Base-by-base conservation (phyloP, 2,797 vertebrate genomes). In the Aldrovandia affinis region DNA sequence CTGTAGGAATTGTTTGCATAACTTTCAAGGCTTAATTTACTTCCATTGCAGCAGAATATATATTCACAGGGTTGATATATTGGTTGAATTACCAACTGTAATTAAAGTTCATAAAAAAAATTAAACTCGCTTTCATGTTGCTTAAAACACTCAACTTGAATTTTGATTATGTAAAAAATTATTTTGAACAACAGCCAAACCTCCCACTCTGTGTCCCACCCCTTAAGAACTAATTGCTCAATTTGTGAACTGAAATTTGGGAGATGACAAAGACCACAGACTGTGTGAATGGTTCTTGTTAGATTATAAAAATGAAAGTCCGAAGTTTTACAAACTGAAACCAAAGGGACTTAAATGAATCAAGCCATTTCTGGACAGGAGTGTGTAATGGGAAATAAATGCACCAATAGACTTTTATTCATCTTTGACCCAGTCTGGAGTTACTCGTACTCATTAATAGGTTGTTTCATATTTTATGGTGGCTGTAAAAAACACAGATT, bases 151-250 rank as follows among this genome's bases (percentile, higher is more conserved):
- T 22, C 22, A 36, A 83, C 30, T 63, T 57, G 81, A 83, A 83
- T 85, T 82, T n/a, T 78, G 81, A 86, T 83, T 79, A 75, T 20
- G 39, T 73, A 55, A 85, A 85, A 65, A 83, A 25, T 59, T 22
- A 28, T 78, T 54, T 36, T 59, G 55, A 80, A 61, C 54, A 22
- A 18, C 50, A 14, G 85, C 83, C 83, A 80, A n/a, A 55, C 54
- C 39, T 81, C 50, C 79, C 39, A 22, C 30, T 70, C 59, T 39
- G 22, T 84, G 59, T 83, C 44, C 55, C 68, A 82, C 55, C 57
- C 75, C 63, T 79, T 80, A 20, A 80, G 65, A 81, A 57, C 68
- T 47, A 39, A 28, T 81, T 85, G 28, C 39, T 47, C 77, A 52
- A 28, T 52, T 44, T 18, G 47, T 22, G 10, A 68, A 61, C 36